Evolutionary conservation across 2,888 invertebrate genomes (phyloP).

Genomic region (Dyspetes luteomarginatus): DNA sequence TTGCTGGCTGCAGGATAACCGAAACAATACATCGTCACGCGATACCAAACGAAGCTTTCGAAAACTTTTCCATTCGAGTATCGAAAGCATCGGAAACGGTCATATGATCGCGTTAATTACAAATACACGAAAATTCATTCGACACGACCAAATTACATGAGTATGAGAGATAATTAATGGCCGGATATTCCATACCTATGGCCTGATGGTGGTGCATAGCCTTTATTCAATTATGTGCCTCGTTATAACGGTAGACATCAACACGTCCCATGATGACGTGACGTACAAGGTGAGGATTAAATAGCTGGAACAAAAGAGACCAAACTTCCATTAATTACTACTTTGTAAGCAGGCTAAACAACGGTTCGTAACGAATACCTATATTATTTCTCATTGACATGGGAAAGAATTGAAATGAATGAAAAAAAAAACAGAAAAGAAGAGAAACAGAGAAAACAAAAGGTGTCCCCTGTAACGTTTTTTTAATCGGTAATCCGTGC

Average conservation of each 20-base stretch:
- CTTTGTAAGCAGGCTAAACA: too few species aligned
- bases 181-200: background rate
- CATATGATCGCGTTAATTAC: slow-evolving; percentile 69
- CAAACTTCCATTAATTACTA: too few species aligned
- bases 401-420: background rate
- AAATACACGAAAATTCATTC: slow-evolving; percentile 75
- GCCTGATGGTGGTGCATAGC: background rate
- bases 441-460: background rate
- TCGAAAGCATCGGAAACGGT: background rate
- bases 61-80: slow-evolving; percentile 5
- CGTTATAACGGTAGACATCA: too few species aligned
- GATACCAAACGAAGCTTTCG: background rate
- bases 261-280: too few species aligned
- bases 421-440: background rate
- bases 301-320: too few species aligned
- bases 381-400: background rate
- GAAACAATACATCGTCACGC: slow-evolving; percentile 5
- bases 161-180: slow-evolving; percentile 32
- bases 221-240: too few species aligned
- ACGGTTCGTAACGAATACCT: background rate
- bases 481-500: slow-evolving; percentile 16
- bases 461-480: too few species aligned
- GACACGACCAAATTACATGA: slow-evolving; percentile 69
- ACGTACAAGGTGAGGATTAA: too few species aligned
- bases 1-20: background rate